Evolutionary conservation across 2,797 vertebrate genomes (phyloP).

Genomic region (Phalanger gymnotis): DNA sequence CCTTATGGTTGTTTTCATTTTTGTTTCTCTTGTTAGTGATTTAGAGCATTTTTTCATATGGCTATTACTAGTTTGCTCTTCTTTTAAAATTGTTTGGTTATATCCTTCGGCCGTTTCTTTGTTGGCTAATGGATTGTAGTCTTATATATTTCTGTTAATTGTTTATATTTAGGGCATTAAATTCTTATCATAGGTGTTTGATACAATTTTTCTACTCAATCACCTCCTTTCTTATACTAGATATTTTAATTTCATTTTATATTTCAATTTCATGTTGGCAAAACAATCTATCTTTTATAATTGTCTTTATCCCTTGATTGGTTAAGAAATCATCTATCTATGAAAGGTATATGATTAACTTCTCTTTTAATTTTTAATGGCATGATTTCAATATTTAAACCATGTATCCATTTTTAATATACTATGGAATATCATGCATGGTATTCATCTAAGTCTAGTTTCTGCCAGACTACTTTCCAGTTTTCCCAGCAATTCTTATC

Average conservation of each 20-base stretch:
- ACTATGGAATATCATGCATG: not conserved
- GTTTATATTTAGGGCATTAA: not conserved
- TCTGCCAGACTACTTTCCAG: not conserved
- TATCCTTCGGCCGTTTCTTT: not conserved
- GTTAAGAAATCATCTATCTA: not conserved
- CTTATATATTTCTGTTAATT: not conserved
- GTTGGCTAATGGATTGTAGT: not conserved
- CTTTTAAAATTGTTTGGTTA: not conserved
- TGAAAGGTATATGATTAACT: not conserved
- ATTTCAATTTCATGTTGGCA: not conserved
- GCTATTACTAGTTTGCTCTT: not conserved
- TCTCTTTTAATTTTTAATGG: not conserved
- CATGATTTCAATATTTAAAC: not conserved
- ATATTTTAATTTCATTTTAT: not conserved
- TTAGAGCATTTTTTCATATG: not conserved
- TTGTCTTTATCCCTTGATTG: not conserved
- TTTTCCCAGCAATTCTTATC: not conserved
- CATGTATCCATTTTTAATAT: not conserved
- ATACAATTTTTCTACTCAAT: not conserved
- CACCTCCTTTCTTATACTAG: not conserved
- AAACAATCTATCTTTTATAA: not conserved
- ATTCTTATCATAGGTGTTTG: not conserved
- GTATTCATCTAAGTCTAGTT: not conserved
- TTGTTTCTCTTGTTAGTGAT: not conserved
- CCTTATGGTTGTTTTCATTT: not conserved